Percentiles rank a stretch among this genome's conserved stretches.
Evolutionary conservation across 2,113 vertebrate species (phyloP).

Genomic region (Oplegnathus fasciatus): DNA sequence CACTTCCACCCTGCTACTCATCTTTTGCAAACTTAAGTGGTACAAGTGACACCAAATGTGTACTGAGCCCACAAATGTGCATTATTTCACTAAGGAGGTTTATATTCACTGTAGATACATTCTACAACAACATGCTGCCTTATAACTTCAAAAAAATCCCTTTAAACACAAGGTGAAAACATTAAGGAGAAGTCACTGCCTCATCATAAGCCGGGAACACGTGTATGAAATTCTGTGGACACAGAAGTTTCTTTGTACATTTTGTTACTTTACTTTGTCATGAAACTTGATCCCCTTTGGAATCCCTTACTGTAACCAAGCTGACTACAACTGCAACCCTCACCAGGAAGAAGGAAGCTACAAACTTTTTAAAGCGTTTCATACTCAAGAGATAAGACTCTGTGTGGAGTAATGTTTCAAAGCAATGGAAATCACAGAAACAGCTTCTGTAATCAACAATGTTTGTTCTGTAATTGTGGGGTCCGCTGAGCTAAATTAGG

Average conservation of each 20-base stretch:
- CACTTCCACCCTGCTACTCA: no score
- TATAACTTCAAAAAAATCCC: not conserved
- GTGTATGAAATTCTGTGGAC: not conserved
- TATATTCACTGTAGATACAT: no score
- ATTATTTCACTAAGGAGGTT: no score
- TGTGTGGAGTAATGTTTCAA: not conserved
- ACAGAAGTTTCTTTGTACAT: not conserved
- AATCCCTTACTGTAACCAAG: conserved; percentile 14
- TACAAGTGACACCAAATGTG: no score
- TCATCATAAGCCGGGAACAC: not conserved
- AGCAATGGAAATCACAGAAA: conserved; percentile 3
- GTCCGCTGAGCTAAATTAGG: not conserved
- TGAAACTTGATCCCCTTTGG: not conserved
- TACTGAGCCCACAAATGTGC: no score
- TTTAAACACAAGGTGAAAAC: not conserved
- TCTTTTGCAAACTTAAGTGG: no score
- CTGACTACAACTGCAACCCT: not conserved
- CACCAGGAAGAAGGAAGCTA: conserved; percentile 12
- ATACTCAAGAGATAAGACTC: not conserved
- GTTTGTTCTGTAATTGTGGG: not conserved
- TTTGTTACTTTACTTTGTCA: not conserved
- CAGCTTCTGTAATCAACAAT: conserved; percentile 1
- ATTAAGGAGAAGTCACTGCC: not conserved
- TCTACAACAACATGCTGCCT: not conserved
- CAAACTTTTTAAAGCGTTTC: not conserved